Conservation (phyloP, 2,888 invertebrate genomes). For the Euzetes globulus region DNA sequence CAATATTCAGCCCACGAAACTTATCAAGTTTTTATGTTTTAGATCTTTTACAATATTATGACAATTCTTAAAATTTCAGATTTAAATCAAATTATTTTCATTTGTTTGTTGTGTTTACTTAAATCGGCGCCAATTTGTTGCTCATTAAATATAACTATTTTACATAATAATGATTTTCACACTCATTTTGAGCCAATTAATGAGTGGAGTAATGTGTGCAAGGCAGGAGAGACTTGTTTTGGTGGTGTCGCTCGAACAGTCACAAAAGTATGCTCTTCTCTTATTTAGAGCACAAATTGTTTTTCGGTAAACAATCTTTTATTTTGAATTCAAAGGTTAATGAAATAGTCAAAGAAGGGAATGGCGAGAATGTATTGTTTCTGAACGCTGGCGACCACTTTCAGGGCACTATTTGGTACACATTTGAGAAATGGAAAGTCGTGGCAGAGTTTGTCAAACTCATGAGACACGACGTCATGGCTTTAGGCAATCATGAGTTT, state of each 20-base stretch:
- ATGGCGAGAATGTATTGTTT: conserved; percentile 75
- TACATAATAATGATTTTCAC: conserved; percentile 90
- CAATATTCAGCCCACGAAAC: too few species aligned
- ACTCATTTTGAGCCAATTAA: conserved; percentile 72
- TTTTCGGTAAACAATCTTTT: too few species aligned
- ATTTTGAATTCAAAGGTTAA: conserved; percentile 34
- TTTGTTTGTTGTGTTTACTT: neutral
- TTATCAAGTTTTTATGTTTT: too few species aligned
- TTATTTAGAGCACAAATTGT: conserved; percentile 8
- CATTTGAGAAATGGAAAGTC: conserved; percentile 65
- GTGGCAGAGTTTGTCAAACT: conserved; percentile 69
- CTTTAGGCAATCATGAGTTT: conserved; percentile 54
- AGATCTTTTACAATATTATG: too few species aligned
- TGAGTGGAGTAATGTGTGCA: conserved; percentile 51
- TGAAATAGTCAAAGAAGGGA: conserved; percentile 5
- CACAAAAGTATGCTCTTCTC: conserved; percentile 42
- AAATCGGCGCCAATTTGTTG: neutral
- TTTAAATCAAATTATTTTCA: neutral
- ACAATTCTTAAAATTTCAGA: too few species aligned
- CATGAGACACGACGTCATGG: conserved; percentile 69
- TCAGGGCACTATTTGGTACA: conserved; percentile 68
- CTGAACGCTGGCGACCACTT: conserved; percentile 88
- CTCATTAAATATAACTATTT: conserved; percentile 57
- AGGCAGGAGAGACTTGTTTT: conserved; percentile 60
- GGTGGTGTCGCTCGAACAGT: conserved; percentile 70